Conservation (phyloP, 2,888 invertebrate genomes). For the Cephus runcator region DNA sequence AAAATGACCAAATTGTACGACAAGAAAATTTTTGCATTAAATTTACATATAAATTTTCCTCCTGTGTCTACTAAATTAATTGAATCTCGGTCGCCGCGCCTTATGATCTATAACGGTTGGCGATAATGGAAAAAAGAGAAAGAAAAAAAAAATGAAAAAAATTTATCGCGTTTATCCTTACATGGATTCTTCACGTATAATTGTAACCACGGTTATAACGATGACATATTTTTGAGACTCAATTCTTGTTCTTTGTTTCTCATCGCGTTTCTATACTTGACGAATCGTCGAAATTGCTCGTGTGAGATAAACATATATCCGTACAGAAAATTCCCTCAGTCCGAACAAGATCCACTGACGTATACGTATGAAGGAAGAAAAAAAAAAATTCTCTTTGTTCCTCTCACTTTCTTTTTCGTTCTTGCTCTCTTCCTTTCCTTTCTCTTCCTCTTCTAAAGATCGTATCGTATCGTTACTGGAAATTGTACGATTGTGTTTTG, state of each 20-base stretch:
- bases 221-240: not conserved
- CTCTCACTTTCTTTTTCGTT: not conserved
- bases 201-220: not conserved
- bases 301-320: not conserved
- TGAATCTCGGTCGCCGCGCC: not conserved
- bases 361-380: not conserved
- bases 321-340: not conserved
- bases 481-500: constrained; percentile 62
- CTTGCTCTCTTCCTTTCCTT: not conserved
- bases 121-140: not conserved
- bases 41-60: not conserved
- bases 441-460: not conserved
- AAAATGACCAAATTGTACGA: not conserved
- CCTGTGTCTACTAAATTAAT: not conserved
- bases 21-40: not conserved
- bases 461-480: constrained; percentile 49
- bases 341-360: not conserved
- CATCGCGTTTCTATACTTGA: not conserved
- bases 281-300: not conserved
- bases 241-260: not conserved
- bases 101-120: not conserved
- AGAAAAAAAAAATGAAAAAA: no score
- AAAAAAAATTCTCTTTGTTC: not conserved
- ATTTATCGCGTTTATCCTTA: not conserved
- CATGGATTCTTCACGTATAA: not conserved